Evolutionary conservation across 1,140 invertebrate genomes (phyloP), one percentile per base, ranked within the genome.

Genomic region (Forficula auricularia): DNA sequence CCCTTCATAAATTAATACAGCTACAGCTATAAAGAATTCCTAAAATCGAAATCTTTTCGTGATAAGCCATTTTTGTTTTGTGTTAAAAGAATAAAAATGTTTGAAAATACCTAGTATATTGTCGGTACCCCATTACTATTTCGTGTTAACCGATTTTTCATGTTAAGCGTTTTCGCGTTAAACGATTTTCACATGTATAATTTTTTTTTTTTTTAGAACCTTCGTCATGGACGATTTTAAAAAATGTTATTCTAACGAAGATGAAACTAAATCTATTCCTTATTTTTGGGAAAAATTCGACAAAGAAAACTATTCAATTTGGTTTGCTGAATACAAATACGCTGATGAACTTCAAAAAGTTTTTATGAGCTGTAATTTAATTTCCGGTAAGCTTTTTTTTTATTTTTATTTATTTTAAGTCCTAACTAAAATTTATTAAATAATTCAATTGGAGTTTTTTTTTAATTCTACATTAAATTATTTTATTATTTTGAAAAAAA

Each of bases 231-330:
- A 99, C 56, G 88, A 92, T 57, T 99, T 94, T 65, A 99, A 99
- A 66, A 75, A 89, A 45, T 78, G 73, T 51, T 99, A 98, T 61
- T 98, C 91, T 34, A 99, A 99, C 56, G 84, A 98, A 64, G 87
- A 95, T 42, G 91, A 88, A 57, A 65, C 72, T 20, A 80, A 83
- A 54, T 96, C 94, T 31, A 79, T 99, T 56, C 88, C 91, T 2
- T 98, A 92, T 59, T 99, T 99, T 70, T 98, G 91, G 84, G 75
- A 95, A 54, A 90, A 98, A 59, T 98, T 98, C 65, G 96, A 99
- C 61, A 67, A 84, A 15, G 80, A 94, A 59, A 77, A 95, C 62
- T 96, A 94, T 64, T 98, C 92, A 37, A 92, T 98, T 59, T 99
- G 95, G 95, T 79, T 76, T 44, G 79, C 86, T 43, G 88, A 96